phyloP scores from a whole-genome alignment of 2,888 invertebrate species.

The Leptinotarsa rubiginosa region DNA sequence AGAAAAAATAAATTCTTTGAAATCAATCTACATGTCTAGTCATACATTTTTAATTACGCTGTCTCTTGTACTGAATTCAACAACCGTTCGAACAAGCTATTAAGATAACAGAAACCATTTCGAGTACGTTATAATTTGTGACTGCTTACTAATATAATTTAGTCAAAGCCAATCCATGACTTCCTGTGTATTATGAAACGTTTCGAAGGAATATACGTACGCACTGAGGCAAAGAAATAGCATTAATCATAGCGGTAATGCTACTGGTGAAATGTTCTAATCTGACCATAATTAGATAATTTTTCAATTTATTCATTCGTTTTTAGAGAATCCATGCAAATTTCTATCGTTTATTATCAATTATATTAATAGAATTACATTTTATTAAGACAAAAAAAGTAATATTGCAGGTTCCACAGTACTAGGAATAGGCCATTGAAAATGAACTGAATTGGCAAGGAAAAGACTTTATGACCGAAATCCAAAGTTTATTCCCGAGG shows the following conservation, averaged over 20 bases:
- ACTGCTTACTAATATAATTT: conserved; percentile 1
- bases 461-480: no score
- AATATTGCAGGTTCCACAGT: no score
- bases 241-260: not conserved
- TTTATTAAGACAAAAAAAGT: no score
- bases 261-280: not conserved
- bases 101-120: not conserved
- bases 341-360: no score
- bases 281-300: not conserved
- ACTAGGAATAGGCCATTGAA: no score
- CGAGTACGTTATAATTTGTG: conserved; percentile 7
- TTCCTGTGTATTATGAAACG: conserved; percentile 1
- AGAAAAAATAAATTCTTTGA: not conserved
- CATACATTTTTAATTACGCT: not conserved
- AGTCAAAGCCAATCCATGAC: not conserved
- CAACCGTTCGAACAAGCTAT: not conserved
- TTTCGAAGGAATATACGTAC: not conserved
- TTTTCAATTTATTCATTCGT: not conserved
- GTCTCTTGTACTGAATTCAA: not conserved
- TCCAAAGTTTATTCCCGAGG: no score
- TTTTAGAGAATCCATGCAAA: not conserved
- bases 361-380: no score
- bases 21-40: conserved; percentile 1
- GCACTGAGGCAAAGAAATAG: not conserved
- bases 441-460: no score